Percentiles rank a stretch among this genome's conserved stretches.
Evolutionary conservation across 2,888 invertebrate genomes (phyloP).

Genomic region (Hesperia comma): DNA sequence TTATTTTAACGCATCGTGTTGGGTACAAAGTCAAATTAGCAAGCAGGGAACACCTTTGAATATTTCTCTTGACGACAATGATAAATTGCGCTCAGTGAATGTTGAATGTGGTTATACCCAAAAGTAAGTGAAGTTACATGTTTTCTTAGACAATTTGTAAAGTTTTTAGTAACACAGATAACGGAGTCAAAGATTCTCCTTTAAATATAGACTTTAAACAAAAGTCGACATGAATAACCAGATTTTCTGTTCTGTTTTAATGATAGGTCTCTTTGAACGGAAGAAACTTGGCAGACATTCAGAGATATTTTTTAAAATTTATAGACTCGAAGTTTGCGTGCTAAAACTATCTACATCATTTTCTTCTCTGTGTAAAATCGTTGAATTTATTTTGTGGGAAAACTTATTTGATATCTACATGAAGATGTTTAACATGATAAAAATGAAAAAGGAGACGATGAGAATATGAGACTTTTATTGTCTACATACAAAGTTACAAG

Average conservation of each 20-base stretch:
- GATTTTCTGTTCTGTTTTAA: constrained; percentile 14
- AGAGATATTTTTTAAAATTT: constrained; percentile 15
- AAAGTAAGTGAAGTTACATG: too few relatives aligned
- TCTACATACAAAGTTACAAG: too few relatives aligned
- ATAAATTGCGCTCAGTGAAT: too few relatives aligned
- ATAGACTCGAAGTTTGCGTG: constrained; percentile 13
- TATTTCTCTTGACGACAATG: too few relatives aligned
- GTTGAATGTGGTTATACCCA: too few relatives aligned
- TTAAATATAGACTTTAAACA: constrained; percentile 8
- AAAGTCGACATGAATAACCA: constrained; percentile 15
- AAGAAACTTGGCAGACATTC: constrained; percentile 16
- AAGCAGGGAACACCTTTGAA: too few relatives aligned
- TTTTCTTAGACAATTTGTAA: neutral
- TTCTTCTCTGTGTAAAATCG: constrained; percentile 7
- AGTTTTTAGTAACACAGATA: neutral
- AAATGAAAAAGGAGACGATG: neutral
- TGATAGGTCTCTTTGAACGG: constrained; percentile 16
- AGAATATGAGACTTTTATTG: too few relatives aligned
- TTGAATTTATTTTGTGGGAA: constrained; percentile 7
- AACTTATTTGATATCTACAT: constrained; percentile 5
- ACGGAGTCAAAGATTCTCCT: neutral
- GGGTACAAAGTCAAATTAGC: too few relatives aligned
- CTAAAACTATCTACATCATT: constrained; percentile 14
- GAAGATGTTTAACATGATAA: neutral
- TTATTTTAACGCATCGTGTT: too few relatives aligned